Conservation (phyloP, 2,888 invertebrate species). For the Eumerus sabulonum region DNA sequence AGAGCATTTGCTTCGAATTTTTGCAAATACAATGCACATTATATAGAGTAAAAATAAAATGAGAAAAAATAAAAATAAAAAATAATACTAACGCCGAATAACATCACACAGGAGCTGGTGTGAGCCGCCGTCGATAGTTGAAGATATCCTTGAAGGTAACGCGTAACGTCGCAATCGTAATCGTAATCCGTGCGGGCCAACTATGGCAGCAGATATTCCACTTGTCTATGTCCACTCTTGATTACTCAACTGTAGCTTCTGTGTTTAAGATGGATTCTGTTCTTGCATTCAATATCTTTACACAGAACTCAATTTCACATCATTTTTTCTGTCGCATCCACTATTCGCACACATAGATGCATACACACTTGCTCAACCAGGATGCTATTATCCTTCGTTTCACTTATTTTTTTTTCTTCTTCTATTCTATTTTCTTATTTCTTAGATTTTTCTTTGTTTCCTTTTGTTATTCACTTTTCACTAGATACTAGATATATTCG, state of each 20-base stretch:
- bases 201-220: constrained; percentile 6
- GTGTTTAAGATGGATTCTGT: constrained; percentile 37
- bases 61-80: constrained; percentile 11
- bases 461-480: constrained; percentile 14
- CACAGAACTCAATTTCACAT: constrained; percentile 43
- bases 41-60: too few relatives aligned
- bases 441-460: neutral
- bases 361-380: constrained; percentile 25
- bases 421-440: too few relatives aligned
- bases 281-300: constrained; percentile 15
- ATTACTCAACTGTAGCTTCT: constrained; percentile 49
- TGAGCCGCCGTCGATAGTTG: constrained; percentile 27
- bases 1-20: too few relatives aligned
- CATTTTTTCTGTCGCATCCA: constrained; percentile 4
- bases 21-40: too few relatives aligned
- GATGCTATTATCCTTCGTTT: constrained; percentile 37
- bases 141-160: constrained; percentile 45
- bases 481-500: constrained; percentile 37
- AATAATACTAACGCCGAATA: constrained; percentile 60
- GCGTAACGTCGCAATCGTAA: constrained; percentile 32
- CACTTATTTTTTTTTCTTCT: constrained; percentile 13
- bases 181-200: constrained; percentile 38
- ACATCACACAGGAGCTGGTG: constrained; percentile 65
- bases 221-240: constrained; percentile 32
- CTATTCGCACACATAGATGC: constrained; percentile 38